phyloP scores from a whole-genome alignment of 2,113 vertebrate species.

The Calypte anna region DNA sequence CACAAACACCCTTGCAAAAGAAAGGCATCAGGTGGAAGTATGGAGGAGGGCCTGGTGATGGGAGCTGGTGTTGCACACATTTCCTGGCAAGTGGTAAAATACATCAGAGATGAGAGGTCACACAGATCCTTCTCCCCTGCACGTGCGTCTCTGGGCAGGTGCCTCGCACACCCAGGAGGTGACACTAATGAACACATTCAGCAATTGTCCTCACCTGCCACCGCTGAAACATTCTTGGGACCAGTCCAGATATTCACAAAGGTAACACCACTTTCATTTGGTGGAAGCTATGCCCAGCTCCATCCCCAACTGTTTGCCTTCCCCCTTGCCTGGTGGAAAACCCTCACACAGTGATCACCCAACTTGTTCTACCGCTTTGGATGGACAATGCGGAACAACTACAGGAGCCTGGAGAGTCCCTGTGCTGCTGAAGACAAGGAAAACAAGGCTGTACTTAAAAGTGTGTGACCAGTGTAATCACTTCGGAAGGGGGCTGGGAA shows the following conservation, averaged over 20 bases:
- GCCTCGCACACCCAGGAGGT: neutral
- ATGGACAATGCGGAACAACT: neutral
- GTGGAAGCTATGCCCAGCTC: neutral
- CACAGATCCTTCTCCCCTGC: neutral
- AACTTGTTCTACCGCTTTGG: constrained; percentile 38
- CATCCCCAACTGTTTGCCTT: neutral
- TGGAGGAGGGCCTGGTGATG: neutral
- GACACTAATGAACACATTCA: neutral
- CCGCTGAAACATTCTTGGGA: neutral
- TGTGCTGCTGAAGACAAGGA: neutral
- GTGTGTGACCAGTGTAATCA: neutral
- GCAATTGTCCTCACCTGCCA: neutral
- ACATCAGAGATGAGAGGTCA: neutral
- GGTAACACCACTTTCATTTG: neutral
- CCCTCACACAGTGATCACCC: neutral
- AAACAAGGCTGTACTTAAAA: neutral
- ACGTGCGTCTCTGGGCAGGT: neutral
- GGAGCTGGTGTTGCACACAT: neutral
- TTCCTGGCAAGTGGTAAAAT: neutral
- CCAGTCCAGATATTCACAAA: neutral
- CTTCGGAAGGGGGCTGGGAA: neutral
- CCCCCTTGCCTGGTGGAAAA: neutral
- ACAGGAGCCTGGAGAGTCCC: neutral
- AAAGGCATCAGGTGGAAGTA: neutral
- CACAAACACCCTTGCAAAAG: neutral